Evolutionary conservation across 2,113 vertebrate species (phyloP).

Genomic region (Heteronetta atricapilla): DNA sequence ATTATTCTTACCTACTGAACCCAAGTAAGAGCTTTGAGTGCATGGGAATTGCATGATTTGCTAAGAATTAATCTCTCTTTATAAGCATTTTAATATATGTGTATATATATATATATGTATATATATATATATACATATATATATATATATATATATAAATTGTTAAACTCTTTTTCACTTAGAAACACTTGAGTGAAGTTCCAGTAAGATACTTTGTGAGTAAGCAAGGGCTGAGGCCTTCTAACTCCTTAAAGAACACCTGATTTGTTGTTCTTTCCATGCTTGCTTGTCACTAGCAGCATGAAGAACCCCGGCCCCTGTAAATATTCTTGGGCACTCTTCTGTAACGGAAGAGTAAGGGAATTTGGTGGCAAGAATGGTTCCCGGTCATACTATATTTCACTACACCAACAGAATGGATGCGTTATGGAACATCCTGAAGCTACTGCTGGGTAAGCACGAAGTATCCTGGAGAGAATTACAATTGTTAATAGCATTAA

Average conservation of each 20-base stretch:
- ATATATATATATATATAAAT: neutral
- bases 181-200: neutral
- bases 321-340: conserved; percentile 5
- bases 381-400: neutral
- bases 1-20: neutral
- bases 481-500: neutral
- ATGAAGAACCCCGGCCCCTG: neutral
- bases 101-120: neutral
- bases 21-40: neutral
- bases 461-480: neutral
- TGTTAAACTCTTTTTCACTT: neutral
- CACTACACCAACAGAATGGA: neutral
- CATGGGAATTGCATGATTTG: neutral
- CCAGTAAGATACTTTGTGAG: neutral
- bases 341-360: neutral
- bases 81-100: neutral
- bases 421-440: neutral
- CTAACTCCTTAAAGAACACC: neutral
- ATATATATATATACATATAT: neutral
- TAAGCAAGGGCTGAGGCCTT: neutral
- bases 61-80: neutral
- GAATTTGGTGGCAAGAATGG: neutral
- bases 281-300: neutral
- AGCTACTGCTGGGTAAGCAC: conserved; percentile 16
- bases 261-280: conserved; percentile 12